phyloP scores from a whole-genome alignment of 2,113 vertebrate genomes.

The Nycticorax nycticorax region DNA sequence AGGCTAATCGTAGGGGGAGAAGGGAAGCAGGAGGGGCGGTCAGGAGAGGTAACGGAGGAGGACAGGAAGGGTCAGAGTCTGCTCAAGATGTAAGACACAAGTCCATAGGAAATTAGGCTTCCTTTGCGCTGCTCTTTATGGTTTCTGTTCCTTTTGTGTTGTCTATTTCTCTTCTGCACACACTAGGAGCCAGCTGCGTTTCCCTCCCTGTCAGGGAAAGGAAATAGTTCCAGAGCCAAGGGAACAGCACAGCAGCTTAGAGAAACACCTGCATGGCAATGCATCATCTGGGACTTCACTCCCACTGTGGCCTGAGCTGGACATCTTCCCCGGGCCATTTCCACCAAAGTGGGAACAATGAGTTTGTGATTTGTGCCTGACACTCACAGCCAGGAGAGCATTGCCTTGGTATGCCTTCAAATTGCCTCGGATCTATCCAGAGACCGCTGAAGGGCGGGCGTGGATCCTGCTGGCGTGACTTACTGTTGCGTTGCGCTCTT shows the following conservation, averaged over 20 bases:
- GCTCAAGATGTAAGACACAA: slow-evolving; percentile 7
- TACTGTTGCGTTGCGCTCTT: background rate
- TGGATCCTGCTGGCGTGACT: background rate
- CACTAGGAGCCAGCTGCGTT: slow-evolving; percentile 46
- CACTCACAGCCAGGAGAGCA: background rate
- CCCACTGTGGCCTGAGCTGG: background rate
- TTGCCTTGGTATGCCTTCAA: background rate
- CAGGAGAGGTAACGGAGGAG: background rate
- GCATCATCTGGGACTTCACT: background rate
- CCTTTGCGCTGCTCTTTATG: slow-evolving; percentile 28
- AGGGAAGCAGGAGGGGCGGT: background rate
- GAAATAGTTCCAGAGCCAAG: slow-evolving; percentile 34
- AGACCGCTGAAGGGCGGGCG: background rate
- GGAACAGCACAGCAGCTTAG: slow-evolving; percentile 5
- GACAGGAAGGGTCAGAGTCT: slow-evolving; percentile 36
- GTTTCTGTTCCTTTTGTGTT: slow-evolving; percentile 48
- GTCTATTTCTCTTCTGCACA: background rate
- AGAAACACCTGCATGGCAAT: slow-evolving; percentile 44
- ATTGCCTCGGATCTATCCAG: background rate
- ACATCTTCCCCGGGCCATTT: background rate
- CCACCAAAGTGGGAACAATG: background rate
- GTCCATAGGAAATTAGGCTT: slow-evolving; percentile 52
- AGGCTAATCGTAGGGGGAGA: slow-evolving; percentile 3
- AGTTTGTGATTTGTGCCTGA: background rate
- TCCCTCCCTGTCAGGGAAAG: slow-evolving; percentile 41